Percentiles rank a stretch among this genome's conserved stretches.
phyloP scores from a whole-genome alignment of 1,140 invertebrate genomes.

The Papilio polyxenes region DNA sequence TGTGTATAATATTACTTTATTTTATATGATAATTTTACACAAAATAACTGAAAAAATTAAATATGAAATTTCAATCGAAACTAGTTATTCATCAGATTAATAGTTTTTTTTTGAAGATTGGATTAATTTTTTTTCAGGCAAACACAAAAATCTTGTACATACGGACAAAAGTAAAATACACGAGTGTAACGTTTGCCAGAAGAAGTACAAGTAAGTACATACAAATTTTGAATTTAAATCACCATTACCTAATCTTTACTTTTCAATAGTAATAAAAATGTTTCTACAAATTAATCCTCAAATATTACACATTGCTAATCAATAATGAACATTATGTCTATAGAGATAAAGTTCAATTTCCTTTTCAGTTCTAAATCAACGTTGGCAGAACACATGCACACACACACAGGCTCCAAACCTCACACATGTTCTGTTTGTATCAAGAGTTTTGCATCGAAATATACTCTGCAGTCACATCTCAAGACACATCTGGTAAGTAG shows the following conservation, averaged over 20 bases:
- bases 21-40: no score
- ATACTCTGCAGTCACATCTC: conserved; percentile 87
- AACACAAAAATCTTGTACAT: conserved; percentile 82
- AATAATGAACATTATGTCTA: background rate
- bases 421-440: conserved; percentile 85
- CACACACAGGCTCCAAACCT: conserved; percentile 85
- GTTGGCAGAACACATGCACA: conserved; percentile 88
- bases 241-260: no score
- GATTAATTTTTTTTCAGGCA: conserved; percentile 68
- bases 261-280: no score
- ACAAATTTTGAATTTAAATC: no score
- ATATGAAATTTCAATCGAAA: no score
- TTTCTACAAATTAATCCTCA: background rate
- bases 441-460: conserved; percentile 89
- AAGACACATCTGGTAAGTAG: conserved; percentile 85
- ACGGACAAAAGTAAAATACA: conserved; percentile 83
- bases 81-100: no score
- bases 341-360: background rate
- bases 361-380: conserved; percentile 83
- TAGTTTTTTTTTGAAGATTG: background rate
- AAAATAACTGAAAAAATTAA: no score
- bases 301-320: background rate
- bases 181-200: conserved; percentile 84
- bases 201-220: conserved; percentile 59
- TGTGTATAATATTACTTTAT: no score